These are phyloP conservation scores for Apogon hyalosoma DNA, from an alignment of 2,797 vertebrate species.

Conservation along the genomic window DNA sequence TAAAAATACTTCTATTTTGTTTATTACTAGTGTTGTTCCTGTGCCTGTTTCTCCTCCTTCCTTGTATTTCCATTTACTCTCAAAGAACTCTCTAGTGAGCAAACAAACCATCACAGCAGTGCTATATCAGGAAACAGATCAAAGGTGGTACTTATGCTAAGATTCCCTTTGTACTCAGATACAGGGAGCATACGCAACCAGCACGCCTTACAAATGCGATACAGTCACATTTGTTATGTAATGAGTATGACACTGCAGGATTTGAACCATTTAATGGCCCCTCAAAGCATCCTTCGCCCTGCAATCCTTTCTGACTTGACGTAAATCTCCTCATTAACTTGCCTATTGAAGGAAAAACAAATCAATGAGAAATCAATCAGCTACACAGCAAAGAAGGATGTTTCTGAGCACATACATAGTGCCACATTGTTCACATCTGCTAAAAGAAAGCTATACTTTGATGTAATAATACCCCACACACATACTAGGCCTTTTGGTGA, in stretches of 20 bases:
- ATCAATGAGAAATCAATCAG: not conserved
- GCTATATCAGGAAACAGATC: conserved; percentile 65
- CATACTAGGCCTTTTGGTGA: not conserved
- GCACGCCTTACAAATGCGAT: not conserved
- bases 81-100: conserved; percentile 50
- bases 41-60: not conserved
- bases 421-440: not conserved
- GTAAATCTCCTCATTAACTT: not conserved
- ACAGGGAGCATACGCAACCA: conserved; percentile 43
- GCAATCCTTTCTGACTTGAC: not conserved
- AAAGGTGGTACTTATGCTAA: conserved; percentile 64
- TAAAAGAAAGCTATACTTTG: conserved; percentile 4
- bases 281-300: not conserved
- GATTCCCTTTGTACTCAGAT: conserved; percentile 52
- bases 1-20: conserved; percentile 12
- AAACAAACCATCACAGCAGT: conserved; percentile 43
- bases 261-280: conserved; percentile 4
- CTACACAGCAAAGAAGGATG: not conserved
- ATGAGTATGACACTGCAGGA: conserved; percentile 16
- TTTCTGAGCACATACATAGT: not conserved
- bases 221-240: conserved; percentile 6
- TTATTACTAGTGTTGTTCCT: not conserved
- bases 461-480: not conserved
- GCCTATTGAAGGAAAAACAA: not conserved
- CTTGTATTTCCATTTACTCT: conserved; percentile 26